These are phyloP conservation scores for Hirtodrosophila duncani DNA, from an alignment of 2,888 invertebrate genomes.

Conservation along the genomic window DNA sequence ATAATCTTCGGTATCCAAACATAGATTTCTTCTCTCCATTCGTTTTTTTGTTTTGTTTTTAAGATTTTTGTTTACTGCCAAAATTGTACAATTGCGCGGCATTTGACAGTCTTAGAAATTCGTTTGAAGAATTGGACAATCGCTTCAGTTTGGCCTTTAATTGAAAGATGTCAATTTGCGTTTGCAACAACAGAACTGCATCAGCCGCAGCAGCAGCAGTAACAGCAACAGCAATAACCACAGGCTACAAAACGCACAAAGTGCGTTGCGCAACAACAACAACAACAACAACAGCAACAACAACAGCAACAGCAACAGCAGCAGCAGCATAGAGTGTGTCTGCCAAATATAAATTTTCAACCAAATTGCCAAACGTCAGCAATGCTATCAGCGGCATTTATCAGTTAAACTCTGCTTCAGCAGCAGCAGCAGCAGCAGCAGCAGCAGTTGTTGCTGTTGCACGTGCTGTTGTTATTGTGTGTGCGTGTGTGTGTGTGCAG, in stretches of 20 bases:
- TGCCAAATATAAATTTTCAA: slow-evolving; percentile 67
- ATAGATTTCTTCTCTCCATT: no score
- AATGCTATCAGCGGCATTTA: slow-evolving; percentile 69
- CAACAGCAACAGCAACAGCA: slow-evolving; percentile 5
- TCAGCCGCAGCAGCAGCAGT: no score
- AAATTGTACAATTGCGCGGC: slow-evolving; percentile 55
- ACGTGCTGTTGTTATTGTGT: slow-evolving; percentile 29
- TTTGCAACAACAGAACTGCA: slow-evolving; percentile 46
- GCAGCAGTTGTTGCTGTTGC: slow-evolving; percentile 10
- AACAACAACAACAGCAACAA: not conserved
- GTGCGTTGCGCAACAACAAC: slow-evolving; percentile 54
- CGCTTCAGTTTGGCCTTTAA: slow-evolving; percentile 53
- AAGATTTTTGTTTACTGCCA: slow-evolving; percentile 10
- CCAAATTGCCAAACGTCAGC: slow-evolving; percentile 71
- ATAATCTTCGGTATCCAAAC: no score
- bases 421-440: slow-evolving; percentile 13
- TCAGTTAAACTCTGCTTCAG: slow-evolving; percentile 42
- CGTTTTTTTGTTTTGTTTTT: not conserved
- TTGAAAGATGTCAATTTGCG: slow-evolving; percentile 72
- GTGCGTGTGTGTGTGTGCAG: slow-evolving; percentile 23
- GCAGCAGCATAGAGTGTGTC: slow-evolving; percentile 18
- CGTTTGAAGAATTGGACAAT: no score
- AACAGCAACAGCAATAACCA: not conserved
- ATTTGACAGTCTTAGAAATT: slow-evolving; percentile 65
- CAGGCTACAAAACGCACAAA: slow-evolving; percentile 55